Conservation (phyloP, 2,113 vertebrate genomes). For the Microcebus ravelobensis region DNA sequence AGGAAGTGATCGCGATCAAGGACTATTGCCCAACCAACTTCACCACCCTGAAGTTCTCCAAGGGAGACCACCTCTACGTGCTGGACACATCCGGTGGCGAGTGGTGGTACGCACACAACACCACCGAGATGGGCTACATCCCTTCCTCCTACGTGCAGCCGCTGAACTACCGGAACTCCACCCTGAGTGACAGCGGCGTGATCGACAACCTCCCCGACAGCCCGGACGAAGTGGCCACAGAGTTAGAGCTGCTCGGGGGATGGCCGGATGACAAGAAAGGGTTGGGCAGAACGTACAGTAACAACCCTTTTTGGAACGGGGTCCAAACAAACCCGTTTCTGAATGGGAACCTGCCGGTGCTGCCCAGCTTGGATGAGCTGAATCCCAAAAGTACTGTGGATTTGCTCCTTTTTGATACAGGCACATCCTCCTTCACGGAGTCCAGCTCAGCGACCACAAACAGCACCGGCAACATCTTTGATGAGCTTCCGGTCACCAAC, state of each 20-base stretch:
- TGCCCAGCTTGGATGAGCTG: conserved; percentile 82
- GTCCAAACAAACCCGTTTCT: conserved; percentile 95
- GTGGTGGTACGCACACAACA: conserved; percentile 99
- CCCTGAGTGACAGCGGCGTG: conserved; percentile 94
- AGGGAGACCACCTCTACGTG: conserved; percentile 96
- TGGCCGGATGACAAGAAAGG: conserved; percentile 83
- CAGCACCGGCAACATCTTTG: conserved; percentile 85
- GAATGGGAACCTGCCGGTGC: conserved; percentile 80
- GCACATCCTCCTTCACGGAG: conserved; percentile 50
- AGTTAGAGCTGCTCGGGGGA: conserved; percentile 91
- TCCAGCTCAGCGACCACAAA: conserved; percentile 78
- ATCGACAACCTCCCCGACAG: conserved; percentile 92
- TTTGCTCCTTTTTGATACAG: conserved; percentile 89
- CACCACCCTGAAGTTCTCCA: conserved; percentile 97
- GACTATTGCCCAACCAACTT: conserved; percentile 97
- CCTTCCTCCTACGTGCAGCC: conserved; percentile 96
- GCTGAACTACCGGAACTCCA: conserved; percentile 89
- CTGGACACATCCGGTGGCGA: conserved; percentile 95
- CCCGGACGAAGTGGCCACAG: conserved; percentile 90
- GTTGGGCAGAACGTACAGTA: conserved; percentile 81
- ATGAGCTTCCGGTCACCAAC: conserved; percentile 81
- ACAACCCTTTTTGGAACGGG: conserved; percentile 92
- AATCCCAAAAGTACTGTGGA: conserved; percentile 83
- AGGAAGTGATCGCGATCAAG: conserved; percentile 96
- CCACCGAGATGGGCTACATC: conserved; percentile 98